Evolutionary conservation across 2,113 vertebrate species (phyloP).

Genomic region (Delphinapterus leucas): DNA sequence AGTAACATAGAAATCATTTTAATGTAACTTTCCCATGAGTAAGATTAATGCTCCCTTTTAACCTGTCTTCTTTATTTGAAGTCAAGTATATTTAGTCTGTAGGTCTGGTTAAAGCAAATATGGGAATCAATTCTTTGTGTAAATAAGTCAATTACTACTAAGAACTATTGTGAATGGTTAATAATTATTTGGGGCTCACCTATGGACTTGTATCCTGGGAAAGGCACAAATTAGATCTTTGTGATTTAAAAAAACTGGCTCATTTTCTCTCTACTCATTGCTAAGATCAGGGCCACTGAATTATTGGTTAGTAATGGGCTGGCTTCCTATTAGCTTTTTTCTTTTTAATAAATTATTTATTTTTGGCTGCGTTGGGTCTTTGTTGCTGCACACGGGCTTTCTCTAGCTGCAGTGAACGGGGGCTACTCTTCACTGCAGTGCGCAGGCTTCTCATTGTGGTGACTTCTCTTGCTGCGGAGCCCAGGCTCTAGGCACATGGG

Average conservation of each 20-base stretch:
- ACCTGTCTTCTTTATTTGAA: slow-evolving; percentile 36
- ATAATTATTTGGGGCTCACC: not conserved
- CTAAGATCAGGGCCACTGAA: not conserved
- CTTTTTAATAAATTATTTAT: no score
- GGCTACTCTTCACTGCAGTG: no score
- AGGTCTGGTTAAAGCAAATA: slow-evolving; percentile 3
- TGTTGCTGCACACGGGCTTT: no score
- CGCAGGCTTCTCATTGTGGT: no score
- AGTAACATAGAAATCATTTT: slow-evolving; percentile 15
- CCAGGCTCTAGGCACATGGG: no score
- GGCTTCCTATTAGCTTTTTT: not conserved
- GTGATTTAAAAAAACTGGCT: slow-evolving; percentile 24
- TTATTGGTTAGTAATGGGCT: not conserved
- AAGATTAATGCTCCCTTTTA: slow-evolving; percentile 17
- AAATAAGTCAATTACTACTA: slow-evolving; percentile 27
- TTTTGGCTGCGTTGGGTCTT: no score
- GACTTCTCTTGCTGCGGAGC: no score
- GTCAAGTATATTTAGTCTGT: not conserved
- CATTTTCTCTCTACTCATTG: not conserved
- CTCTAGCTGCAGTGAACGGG: no score
- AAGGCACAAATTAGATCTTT: not conserved
- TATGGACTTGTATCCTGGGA: not conserved
- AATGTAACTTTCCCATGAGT: not conserved
- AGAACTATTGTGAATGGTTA: not conserved
- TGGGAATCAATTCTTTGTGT: not conserved